Percentiles rank a stretch among this genome's conserved stretches.
Evolutionary conservation across 2,113 vertebrate genomes (phyloP).

Genomic region (Oxygymnocypris stewartii): DNA sequence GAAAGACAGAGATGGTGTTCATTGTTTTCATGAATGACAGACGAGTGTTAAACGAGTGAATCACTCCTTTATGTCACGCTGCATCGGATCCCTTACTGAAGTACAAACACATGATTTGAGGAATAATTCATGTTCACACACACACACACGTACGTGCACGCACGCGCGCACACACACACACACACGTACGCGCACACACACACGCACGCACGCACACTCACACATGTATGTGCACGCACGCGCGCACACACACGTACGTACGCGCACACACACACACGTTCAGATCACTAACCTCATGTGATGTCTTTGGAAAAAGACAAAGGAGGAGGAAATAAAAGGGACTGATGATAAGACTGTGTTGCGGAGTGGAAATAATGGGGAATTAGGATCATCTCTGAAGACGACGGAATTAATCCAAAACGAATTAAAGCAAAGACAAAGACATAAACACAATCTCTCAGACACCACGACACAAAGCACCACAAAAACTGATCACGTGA

Average conservation of each 20-base stretch:
- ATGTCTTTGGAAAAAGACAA: background rate
- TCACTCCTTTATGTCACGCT: background rate
- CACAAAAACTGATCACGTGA: background rate
- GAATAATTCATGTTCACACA: too few species aligned
- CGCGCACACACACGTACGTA: too few species aligned
- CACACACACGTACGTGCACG: too few species aligned
- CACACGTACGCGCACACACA: too few species aligned
- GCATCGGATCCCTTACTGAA: too few species aligned
- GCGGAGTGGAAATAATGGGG: slow-evolving; percentile 79
- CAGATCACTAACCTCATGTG: background rate
- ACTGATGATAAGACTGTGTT: slow-evolving; percentile 47
- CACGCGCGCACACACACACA: too few species aligned
- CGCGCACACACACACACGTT: too few species aligned
- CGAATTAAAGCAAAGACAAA: slow-evolving; percentile 67
- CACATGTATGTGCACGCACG: too few species aligned
- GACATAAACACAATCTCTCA: slow-evolving; percentile 6
- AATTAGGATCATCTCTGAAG: slow-evolving; percentile 78
- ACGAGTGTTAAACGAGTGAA: background rate
- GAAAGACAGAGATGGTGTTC: background rate
- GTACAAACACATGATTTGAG: too few species aligned
- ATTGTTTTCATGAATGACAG: background rate
- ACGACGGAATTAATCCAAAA: slow-evolving; percentile 78
- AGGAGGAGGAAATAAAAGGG: background rate
- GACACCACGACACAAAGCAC: background rate
- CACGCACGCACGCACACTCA: too few species aligned